Conservation (phyloP, 2,888 invertebrate genomes). For the Phyllotreta striolata region DNA sequence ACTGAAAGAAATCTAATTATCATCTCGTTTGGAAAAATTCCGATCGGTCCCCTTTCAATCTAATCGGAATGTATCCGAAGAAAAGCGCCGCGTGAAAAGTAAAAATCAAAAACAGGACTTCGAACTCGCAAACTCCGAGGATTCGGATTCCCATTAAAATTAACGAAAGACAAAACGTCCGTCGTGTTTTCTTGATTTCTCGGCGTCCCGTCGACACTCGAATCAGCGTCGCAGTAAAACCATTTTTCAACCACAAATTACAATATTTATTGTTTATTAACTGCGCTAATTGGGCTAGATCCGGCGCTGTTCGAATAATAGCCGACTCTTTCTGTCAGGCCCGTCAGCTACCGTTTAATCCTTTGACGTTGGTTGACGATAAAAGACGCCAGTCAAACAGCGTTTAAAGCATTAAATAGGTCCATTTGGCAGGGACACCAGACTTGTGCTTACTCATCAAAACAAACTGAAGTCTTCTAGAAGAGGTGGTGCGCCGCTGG, state of each 20-base stretch:
- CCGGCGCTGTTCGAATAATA: slow-evolving; percentile 21
- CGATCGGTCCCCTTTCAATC: too few relatives aligned
- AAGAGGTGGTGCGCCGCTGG: too few relatives aligned
- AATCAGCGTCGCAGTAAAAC: background rate
- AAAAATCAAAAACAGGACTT: slow-evolving; percentile 21
- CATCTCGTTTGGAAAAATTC: too few relatives aligned
- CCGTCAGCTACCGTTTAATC: slow-evolving; percentile 29
- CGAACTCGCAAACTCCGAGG: background rate
- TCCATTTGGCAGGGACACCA: slow-evolving; percentile 17
- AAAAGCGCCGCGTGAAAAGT: slow-evolving; percentile 6
- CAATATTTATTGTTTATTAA: too few relatives aligned
- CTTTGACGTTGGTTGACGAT: slow-evolving; percentile 30
- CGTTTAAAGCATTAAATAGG: slow-evolving; percentile 31
- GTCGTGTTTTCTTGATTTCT: slow-evolving; percentile 40
- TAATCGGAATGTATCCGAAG: slow-evolving; percentile 9
- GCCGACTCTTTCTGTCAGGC: slow-evolving; percentile 18
- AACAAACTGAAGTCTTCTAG: too few relatives aligned
- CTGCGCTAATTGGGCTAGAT: background rate
- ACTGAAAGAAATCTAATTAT: too few relatives aligned
- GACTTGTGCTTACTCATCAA: too few relatives aligned
- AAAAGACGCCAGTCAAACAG: slow-evolving; percentile 28
- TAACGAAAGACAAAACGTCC: slow-evolving; percentile 41
- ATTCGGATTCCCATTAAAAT: slow-evolving; percentile 43
- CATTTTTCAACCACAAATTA: background rate
- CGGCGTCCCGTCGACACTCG: slow-evolving; percentile 30